Conservation (phyloP, 1,140 invertebrate genomes). For the Saxidomus purpurata region DNA sequence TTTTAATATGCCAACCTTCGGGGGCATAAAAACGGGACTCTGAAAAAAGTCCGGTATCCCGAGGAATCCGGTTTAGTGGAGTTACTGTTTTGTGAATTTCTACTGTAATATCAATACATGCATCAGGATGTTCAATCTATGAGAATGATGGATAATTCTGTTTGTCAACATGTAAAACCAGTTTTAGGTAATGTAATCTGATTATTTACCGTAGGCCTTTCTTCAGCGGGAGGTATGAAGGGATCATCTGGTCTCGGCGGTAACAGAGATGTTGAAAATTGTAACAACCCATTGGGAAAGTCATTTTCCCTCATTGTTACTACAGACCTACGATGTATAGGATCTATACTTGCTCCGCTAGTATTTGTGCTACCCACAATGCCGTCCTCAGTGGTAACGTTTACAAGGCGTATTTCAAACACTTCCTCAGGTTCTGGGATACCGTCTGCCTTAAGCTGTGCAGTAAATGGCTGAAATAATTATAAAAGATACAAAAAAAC, state of each 20-base stretch:
- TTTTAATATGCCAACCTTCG: no score
- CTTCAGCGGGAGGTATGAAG: conserved; percentile 71
- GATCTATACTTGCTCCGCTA: conserved; percentile 85
- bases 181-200: no score
- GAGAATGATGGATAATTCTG: no score
- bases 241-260: conserved; percentile 71
- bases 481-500: no score
- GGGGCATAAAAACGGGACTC: no score
- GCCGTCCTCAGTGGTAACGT: conserved; percentile 78
- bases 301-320: conserved; percentile 82
- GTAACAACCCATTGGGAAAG: conserved; percentile 82
- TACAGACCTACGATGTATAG: conserved; percentile 25
- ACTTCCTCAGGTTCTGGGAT: conserved; percentile 81
- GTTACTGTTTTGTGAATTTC: no score
- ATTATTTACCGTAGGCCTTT: conserved; percentile 72
- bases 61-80: no score
- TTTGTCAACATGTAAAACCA: no score
- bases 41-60: no score
- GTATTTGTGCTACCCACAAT: conserved; percentile 80
- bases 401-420: conserved; percentile 77
- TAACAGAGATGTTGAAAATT: conserved; percentile 75
- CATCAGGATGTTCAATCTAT: no score
- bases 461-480: conserved; percentile 78
- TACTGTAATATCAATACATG: no score
- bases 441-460: conserved; percentile 79